phyloP scores from a whole-genome alignment of 2,888 invertebrate genomes.

The Crocallis elinguaria region DNA sequence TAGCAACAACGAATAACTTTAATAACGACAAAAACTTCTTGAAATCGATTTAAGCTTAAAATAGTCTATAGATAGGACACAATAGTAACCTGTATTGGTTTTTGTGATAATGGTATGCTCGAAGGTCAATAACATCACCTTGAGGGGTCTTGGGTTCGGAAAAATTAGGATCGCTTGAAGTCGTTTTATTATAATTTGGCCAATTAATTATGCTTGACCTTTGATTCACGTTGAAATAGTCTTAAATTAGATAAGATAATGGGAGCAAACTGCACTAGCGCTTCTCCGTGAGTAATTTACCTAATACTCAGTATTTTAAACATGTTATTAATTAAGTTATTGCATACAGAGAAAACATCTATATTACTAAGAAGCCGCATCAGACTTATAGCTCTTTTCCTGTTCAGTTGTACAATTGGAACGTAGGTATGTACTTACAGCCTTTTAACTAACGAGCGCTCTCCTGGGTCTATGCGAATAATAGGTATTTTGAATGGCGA shows the following conservation, averaged over 20 bases:
- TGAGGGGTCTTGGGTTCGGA: slow-evolving; percentile 8
- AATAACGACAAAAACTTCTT: slow-evolving; percentile 16
- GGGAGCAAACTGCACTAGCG: too few species aligned
- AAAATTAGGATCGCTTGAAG: slow-evolving; percentile 4
- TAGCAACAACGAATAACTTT: slow-evolving; percentile 3
- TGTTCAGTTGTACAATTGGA: too few species aligned
- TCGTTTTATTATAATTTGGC: background rate
- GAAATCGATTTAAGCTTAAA: slow-evolving; percentile 24
- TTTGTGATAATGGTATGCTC: slow-evolving; percentile 25
- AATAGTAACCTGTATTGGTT: slow-evolving; percentile 27
- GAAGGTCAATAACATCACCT: slow-evolving; percentile 23
- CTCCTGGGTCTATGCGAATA: too few species aligned
- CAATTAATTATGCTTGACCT: background rate
- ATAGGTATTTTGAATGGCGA: slow-evolving; percentile 15
- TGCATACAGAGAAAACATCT: too few species aligned
- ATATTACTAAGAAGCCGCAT: too few species aligned
- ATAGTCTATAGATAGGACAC: slow-evolving; percentile 32
- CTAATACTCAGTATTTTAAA: too few species aligned
- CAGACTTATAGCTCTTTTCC: too few species aligned
- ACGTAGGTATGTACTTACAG: too few species aligned
- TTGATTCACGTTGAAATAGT: background rate
- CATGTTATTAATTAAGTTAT: too few species aligned
- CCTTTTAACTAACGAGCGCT: too few species aligned
- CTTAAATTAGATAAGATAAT: too few species aligned
- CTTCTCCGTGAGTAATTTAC: too few species aligned